Evolutionary conservation across 23 tunicate genomes (phyloP), one percentile per base, ranked within the genome.

Genomic region (Trididemnum clinides): DNA sequence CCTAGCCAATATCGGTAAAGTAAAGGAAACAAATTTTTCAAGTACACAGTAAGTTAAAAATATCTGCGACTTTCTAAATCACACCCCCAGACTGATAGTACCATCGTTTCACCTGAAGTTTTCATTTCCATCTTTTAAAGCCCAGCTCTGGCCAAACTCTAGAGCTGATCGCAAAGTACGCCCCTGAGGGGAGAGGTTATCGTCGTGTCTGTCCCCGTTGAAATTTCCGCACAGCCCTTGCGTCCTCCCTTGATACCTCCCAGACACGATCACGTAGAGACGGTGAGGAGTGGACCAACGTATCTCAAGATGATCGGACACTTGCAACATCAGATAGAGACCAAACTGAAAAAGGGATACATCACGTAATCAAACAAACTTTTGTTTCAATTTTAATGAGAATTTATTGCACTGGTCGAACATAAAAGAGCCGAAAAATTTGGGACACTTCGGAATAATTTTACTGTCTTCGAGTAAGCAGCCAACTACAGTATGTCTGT

Each of bases 271-370:
- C 73, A 94, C 78, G 85, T 94, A 94, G 36, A 94, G 64, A 2
- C 98, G 90, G 57, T 94, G 93, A 20, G 98, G 98, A 21, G 91
- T 80, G 0, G 98, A 94, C 98, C 98, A 94, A 44, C 84, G 78
- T 10, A 94, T 63, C 51, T 94, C 98, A 31, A 94, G n/a, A 3
- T 78, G 57, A 51, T 75, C 71, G 2, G 64, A 85, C 0, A 92
- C 90, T 58, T 70, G 81, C 76, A 94, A 21, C 12, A 72, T 76
- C 79, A 82, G 30, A 31, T 89, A 94, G 34, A 89, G 81, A 19
- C 98, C 98, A 50, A 94, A 64, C 98, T 94, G 78, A 33, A 26
- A 63, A 79, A 69, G 49, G n/a, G n/a, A n/a, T n/a, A n/a, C n/a
- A n/a, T n/a, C n/a, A n/a, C n/a, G n/a, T n/a, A n/a, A n/a, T n/a